Conservation (phyloP, 2,888 invertebrate species). For the Acleris laterana region DNA sequence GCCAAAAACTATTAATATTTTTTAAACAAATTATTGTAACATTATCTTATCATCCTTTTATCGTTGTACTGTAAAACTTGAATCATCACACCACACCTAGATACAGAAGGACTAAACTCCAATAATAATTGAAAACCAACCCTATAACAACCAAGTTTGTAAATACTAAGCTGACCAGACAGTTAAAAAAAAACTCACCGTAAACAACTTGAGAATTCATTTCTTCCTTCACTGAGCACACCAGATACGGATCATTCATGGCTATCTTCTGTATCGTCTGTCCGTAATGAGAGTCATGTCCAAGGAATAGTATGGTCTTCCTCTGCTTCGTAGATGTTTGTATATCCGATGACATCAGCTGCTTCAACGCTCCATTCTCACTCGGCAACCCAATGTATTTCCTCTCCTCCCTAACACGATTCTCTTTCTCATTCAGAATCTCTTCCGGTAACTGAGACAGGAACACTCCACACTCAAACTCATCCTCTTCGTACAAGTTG, state of each 20-base stretch:
- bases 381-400: slow-evolving; percentile 55
- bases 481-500: slow-evolving; percentile 62
- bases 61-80: no score
- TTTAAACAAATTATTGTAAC: no score
- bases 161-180: no score
- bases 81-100: no score
- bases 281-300: slow-evolving; percentile 63
- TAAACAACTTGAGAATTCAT: slow-evolving; percentile 53
- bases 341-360: slow-evolving; percentile 70
- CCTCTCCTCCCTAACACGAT: slow-evolving; percentile 52
- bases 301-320: slow-evolving; percentile 71
- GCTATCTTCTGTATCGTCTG: slow-evolving; percentile 76
- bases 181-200: slow-evolving; percentile 51
- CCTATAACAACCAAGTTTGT: no score
- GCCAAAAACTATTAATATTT: no score
- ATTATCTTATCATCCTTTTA: no score
- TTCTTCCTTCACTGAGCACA: slow-evolving; percentile 52
- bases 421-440: slow-evolving; percentile 63
- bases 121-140: no score
- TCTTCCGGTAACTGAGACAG: slow-evolving; percentile 66
- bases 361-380: slow-evolving; percentile 68
- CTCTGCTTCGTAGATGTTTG: slow-evolving; percentile 66
- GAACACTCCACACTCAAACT: slow-evolving; percentile 67
- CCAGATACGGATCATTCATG: slow-evolving; percentile 61
- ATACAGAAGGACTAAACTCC: no score